Conservation (phyloP, 1,140 invertebrate species). For the Pseudomyrmex flavicornis region DNA sequence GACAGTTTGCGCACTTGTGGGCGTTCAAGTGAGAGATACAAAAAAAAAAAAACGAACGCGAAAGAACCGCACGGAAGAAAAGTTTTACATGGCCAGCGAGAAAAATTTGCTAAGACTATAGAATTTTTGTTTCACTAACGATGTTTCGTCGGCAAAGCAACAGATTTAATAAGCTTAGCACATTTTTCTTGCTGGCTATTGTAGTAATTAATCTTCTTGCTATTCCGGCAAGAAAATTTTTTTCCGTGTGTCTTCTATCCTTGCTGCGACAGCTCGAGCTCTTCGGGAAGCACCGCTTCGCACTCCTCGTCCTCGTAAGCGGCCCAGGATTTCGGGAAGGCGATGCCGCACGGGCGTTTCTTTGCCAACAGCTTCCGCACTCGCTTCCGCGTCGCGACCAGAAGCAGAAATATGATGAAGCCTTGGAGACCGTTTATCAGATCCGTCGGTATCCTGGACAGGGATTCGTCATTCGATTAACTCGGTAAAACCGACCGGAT, state of each 20-base stretch:
- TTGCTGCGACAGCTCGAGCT: conserved; percentile 77
- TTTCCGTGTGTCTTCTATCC: conserved; percentile 23
- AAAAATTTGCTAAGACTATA: no score
- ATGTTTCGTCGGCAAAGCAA: no score
- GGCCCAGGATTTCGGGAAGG: conserved; percentile 81
- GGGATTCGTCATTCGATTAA: not conserved
- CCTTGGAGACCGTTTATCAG: conserved; percentile 89
- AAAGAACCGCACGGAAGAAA: no score
- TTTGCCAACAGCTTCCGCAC: conserved; percentile 86
- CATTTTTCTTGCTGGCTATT: not conserved
- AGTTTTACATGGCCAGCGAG: no score
- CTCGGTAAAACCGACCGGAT: not conserved
- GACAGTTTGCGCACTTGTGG: no score
- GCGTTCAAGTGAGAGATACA: no score
- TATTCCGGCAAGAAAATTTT: no score
- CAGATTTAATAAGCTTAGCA: no score
- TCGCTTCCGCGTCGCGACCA: conserved; percentile 87
- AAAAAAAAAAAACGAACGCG: no score
- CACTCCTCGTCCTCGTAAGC: conserved; percentile 86
- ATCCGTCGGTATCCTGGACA: conserved; percentile 87
- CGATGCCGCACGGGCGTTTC: conserved; percentile 79
- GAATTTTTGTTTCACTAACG: no score
- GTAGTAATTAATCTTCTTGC: no score
- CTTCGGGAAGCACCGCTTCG: conserved; percentile 77
- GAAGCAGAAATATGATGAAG: conserved; percentile 88